Base-by-base conservation (phyloP, 2,888 invertebrate species). In the Mesorhabditis sp. region DNA sequence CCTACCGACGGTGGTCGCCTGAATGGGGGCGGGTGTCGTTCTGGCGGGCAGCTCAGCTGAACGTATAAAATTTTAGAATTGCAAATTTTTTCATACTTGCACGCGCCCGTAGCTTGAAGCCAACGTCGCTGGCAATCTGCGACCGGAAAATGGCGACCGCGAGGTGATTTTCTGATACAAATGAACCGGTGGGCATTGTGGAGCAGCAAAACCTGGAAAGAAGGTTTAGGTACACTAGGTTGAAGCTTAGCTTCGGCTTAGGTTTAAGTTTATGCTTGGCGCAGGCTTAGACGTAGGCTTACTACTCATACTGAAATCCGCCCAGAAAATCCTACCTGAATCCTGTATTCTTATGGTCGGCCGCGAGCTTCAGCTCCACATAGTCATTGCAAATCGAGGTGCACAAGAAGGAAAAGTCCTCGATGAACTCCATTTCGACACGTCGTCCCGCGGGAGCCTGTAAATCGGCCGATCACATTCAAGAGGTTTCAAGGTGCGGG, bases 121-220 rank as follows among this genome's bases (percentile, higher is more conserved):
- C 85, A 45, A 82, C 69, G 63, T 83, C 83, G 0, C 65, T 70
- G 5, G 80, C 75, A 3, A 77, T 70, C 65, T 80, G 79, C 2
- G 85, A 76, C 5, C 80, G 76, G 75, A 85, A 85, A 93, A 95
- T 89, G 90, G 93, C 80, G 61, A 78, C 93, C 0, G 94, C 88
- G 91, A 93, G 68, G 91, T 94, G 80, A 92, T 94, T 70, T 93
- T 95, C 92, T 93, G 95, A 95, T 92, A 95, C 82, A 93, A 95
- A 89, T 92, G 93, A 89, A 93, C 94, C 72, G 92, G 93, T 68
- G 92, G 94, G 85, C 63, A 73, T 76, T 10, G 81, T 74, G 65
- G 76, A 79, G 72, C 85, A 85, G 66, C 85, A 85, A 69, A 83
- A 79, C 70, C 84, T 82, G 68, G 41, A 77, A 13, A 4, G 5